Percentiles rank a stretch among this genome's conserved stretches.
Evolutionary conservation across 2,113 vertebrate genomes (phyloP).

Genomic region (Cygnus atratus): DNA sequence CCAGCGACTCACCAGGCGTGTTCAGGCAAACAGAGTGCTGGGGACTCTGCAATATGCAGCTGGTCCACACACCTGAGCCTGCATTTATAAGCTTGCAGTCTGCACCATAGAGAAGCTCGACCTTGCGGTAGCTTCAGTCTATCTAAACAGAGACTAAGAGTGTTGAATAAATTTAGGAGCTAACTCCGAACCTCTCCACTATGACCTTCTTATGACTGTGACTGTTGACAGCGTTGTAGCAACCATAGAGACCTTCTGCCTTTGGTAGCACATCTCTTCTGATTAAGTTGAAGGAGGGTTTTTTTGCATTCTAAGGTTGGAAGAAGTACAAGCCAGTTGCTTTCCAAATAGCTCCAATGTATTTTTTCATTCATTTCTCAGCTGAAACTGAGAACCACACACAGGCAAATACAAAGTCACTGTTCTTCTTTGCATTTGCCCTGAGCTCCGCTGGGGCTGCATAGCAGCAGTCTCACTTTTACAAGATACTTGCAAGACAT

Average conservation of each 20-base stretch:
- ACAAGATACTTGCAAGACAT: background rate
- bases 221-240: background rate
- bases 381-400: background rate
- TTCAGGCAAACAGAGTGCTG: background rate
- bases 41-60: background rate
- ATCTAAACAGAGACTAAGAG: background rate
- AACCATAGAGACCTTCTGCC: background rate
- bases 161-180: constrained; percentile 16
- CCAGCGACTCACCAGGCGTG: background rate
- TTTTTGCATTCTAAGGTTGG: background rate
- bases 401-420: background rate
- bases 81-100: constrained; percentile 12
- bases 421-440: background rate
- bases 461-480: background rate
- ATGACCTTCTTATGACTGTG: background rate
- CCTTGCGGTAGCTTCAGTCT: constrained; percentile 29
- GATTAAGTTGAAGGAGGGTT: background rate
- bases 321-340: background rate
- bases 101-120: background rate
- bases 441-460: background rate
- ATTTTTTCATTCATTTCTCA: constrained; percentile 1
- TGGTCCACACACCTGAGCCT: constrained; percentile 23
- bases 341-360: background rate
- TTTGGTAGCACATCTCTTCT: background rate
- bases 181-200: background rate